Conservation (phyloP, 2,113 vertebrate genomes). For the Cacatua alba region DNA sequence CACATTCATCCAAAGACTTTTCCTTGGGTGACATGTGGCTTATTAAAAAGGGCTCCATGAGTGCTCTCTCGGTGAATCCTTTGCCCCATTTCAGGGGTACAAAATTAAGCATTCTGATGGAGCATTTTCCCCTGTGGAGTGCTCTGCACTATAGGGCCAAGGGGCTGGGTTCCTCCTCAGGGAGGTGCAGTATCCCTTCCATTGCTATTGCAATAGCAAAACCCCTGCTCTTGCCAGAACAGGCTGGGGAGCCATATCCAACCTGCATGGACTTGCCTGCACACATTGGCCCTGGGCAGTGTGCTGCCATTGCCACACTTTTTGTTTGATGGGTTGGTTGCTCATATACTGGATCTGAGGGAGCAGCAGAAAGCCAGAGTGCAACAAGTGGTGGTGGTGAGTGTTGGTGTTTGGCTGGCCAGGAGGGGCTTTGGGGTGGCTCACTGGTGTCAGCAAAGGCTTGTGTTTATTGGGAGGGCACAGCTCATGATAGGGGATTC, state of each 20-base stretch:
- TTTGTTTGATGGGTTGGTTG: accelerated
- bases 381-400: accelerated
- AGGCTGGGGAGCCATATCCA: accelerated
- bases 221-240: neutral
- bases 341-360: neutral
- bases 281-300: neutral
- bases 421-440: neutral
- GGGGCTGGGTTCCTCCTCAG: accelerated
- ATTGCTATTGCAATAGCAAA: neutral
- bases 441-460: neutral
- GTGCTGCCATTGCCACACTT: neutral
- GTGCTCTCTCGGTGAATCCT: neutral
- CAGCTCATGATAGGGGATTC: accelerated
- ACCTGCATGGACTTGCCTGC: neutral
- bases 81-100: neutral
- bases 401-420: neutral
- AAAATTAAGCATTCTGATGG: neutral
- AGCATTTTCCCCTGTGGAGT: accelerated
- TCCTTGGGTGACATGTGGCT: neutral
- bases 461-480: neutral
- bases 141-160: neutral
- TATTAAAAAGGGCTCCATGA: neutral
- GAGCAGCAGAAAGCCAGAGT: neutral
- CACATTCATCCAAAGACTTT: neutral
- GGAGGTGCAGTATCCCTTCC: neutral